Percentiles rank a stretch among this genome's conserved stretches.
These are phyloP conservation scores for Callionymus lyra DNA, from an alignment of 2,113 vertebrate species.

Conservation along the genomic window DNA sequence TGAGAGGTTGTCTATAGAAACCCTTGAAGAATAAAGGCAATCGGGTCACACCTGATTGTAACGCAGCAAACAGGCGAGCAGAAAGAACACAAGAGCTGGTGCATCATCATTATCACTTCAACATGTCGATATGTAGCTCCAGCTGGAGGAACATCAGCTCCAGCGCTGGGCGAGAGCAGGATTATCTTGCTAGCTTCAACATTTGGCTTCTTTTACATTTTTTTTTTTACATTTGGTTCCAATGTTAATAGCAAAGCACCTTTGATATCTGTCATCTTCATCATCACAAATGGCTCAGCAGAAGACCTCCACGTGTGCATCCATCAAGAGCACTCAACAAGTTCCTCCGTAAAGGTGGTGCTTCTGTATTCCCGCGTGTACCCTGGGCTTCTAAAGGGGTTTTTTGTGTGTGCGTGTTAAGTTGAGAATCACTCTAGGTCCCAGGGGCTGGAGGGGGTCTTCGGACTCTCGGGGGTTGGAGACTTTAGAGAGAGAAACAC, in stretches of 20 bases:
- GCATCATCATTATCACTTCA: constrained; percentile 9
- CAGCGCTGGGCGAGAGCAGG: constrained; percentile 31
- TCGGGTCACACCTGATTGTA: constrained; percentile 52
- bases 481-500: constrained; percentile 66
- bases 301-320: constrained; percentile 39
- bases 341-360: constrained; percentile 34
- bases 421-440: constrained; percentile 68
- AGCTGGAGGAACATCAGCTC: constrained; percentile 5
- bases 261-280: constrained; percentile 18
- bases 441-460: constrained; percentile 67
- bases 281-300: constrained; percentile 48
- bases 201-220: constrained; percentile 1
- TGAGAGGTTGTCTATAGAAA: constrained; percentile 60
- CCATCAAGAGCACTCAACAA: constrained; percentile 27
- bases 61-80: constrained; percentile 7
- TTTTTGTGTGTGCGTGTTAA: constrained; percentile 36
- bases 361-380: constrained; percentile 50
- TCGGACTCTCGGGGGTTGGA: constrained; percentile 66
- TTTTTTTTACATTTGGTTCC: constrained; percentile 21
- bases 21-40: constrained; percentile 45
- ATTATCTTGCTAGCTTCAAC: background rate
- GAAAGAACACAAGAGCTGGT: constrained; percentile 29
- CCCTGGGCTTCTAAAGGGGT: constrained; percentile 31
- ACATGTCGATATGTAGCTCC: constrained; percentile 3
- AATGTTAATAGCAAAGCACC: constrained; percentile 9